phyloP scores from a whole-genome alignment of 2,888 invertebrate genomes.

The Itoplectis maculator region DNA sequence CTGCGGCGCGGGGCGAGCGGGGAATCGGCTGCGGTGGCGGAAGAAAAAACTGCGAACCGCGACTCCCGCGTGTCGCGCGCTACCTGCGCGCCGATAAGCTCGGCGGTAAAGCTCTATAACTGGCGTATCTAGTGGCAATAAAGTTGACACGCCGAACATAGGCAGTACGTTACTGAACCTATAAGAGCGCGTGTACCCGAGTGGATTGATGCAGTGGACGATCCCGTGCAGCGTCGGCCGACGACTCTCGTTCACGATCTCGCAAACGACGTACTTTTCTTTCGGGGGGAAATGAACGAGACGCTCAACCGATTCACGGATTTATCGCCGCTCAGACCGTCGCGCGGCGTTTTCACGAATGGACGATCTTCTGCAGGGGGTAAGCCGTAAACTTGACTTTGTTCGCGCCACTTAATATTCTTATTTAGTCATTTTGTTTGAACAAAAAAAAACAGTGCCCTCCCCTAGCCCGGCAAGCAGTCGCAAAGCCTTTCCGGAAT shows the following conservation, averaged over 20 bases:
- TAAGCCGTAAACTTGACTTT: constrained; percentile 53
- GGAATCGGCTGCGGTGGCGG: constrained; percentile 56
- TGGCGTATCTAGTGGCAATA: constrained; percentile 76
- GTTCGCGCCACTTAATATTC: neutral
- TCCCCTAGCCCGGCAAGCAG: too few relatives aligned
- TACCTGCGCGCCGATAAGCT: constrained; percentile 75
- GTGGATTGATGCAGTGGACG: constrained; percentile 73
- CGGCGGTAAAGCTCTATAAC: constrained; percentile 75
- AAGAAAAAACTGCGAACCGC: constrained; percentile 52
- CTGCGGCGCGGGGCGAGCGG: constrained; percentile 21
- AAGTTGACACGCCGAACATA: constrained; percentile 74
- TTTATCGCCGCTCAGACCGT: constrained; percentile 17
- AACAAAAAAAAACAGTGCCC: constrained; percentile 1
- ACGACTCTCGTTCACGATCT: constrained; percentile 50
- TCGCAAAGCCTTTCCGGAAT: too few relatives aligned
- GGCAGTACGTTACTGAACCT: constrained; percentile 70
- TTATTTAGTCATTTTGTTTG: neutral
- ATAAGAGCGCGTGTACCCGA: constrained; percentile 75
- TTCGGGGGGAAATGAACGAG: constrained; percentile 2
- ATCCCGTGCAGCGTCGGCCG: constrained; percentile 63
- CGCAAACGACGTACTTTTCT: constrained; percentile 26
- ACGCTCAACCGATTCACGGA: constrained; percentile 5
- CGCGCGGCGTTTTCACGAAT: constrained; percentile 22
- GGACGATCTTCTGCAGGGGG: constrained; percentile 61
- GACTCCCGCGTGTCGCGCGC: constrained; percentile 45